phyloP scores from a whole-genome alignment of 1,140 invertebrate genomes.

The Sogatella furcifera region DNA sequence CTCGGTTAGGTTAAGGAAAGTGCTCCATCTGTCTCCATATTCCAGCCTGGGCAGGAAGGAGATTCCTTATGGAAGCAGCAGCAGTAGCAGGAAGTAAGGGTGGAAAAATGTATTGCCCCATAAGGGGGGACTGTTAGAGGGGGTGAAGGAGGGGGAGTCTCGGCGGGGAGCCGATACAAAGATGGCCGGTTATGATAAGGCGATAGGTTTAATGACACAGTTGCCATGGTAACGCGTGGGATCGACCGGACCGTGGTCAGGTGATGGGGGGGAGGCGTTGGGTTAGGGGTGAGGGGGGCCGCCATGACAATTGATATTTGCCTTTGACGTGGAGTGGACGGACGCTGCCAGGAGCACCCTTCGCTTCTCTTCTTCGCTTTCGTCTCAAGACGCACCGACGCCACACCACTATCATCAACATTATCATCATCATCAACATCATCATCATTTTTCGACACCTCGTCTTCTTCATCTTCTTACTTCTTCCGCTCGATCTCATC shows the following conservation, averaged over 20 bases:
- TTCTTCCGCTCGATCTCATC: too few relatives aligned
- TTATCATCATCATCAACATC: too few relatives aligned
- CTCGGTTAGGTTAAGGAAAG: not conserved
- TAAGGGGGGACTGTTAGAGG: not conserved
- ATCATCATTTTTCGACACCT: too few relatives aligned
- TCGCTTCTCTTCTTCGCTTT: too few relatives aligned
- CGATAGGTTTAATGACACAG: constrained; percentile 39
- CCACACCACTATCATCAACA: too few relatives aligned
- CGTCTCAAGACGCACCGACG: too few relatives aligned
- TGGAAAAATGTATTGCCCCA: not conserved
- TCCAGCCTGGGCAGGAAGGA: not conserved
- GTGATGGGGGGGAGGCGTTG: not conserved
- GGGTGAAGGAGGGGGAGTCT: not conserved
- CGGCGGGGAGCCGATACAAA: constrained; percentile 27
- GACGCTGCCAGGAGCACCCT: too few relatives aligned
- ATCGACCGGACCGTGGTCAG: constrained; percentile 24
- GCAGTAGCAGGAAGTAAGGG: not conserved
- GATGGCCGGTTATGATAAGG: constrained; percentile 42
- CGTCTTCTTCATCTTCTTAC: too few relatives aligned
- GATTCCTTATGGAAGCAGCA: not conserved
- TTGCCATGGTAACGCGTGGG: constrained; percentile 34
- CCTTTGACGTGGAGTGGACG: constrained; percentile 6
- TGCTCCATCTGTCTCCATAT: not conserved
- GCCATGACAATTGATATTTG: constrained; percentile 13
- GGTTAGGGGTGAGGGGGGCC: not conserved